Percentiles rank a stretch among this genome's conserved stretches.
These are phyloP conservation scores for Meloidogyne hapla DNA, from an alignment of 1,140 invertebrate genomes.

Conservation along the genomic window DNA sequence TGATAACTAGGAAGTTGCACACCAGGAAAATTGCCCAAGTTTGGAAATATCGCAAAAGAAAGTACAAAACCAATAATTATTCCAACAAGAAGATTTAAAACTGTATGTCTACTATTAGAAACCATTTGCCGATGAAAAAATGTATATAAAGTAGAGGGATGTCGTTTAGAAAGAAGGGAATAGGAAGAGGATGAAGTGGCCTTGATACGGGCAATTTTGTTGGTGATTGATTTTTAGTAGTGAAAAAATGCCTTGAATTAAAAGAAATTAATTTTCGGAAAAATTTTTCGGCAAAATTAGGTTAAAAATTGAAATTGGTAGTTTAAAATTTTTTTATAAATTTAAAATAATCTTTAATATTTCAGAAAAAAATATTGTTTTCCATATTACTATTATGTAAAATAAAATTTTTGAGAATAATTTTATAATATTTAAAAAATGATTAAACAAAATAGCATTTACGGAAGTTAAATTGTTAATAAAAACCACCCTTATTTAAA, in stretches of 20 bases:
- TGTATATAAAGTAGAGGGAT: background rate
- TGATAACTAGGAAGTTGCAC: constrained; percentile 26
- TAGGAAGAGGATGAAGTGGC: background rate
- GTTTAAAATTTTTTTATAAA: too few relatives aligned
- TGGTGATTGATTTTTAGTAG: background rate
- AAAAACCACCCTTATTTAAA: too few relatives aligned
- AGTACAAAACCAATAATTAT: constrained; percentile 50
- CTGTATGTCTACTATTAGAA: constrained; percentile 14
- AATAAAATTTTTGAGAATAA: too few relatives aligned
- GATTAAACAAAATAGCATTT: too few relatives aligned
- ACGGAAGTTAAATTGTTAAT: too few relatives aligned
- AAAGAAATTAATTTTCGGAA: background rate
- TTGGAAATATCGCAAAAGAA: constrained; percentile 46
- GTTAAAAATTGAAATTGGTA: too few relatives aligned
- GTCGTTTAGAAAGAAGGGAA: background rate
- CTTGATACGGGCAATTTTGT: background rate
- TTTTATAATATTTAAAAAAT: too few relatives aligned
- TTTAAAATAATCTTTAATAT: too few relatives aligned
- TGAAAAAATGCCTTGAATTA: background rate
- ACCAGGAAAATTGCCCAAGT: constrained; percentile 3
- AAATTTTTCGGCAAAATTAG: background rate
- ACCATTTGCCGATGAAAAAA: constrained; percentile 28
- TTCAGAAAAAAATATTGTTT: too few relatives aligned
- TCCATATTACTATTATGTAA: too few relatives aligned
- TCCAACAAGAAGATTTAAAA: constrained; percentile 51